These are phyloP conservation scores for Trogon melanurus DNA, from an alignment of 2,113 vertebrate genomes.

Conservation along the genomic window DNA sequence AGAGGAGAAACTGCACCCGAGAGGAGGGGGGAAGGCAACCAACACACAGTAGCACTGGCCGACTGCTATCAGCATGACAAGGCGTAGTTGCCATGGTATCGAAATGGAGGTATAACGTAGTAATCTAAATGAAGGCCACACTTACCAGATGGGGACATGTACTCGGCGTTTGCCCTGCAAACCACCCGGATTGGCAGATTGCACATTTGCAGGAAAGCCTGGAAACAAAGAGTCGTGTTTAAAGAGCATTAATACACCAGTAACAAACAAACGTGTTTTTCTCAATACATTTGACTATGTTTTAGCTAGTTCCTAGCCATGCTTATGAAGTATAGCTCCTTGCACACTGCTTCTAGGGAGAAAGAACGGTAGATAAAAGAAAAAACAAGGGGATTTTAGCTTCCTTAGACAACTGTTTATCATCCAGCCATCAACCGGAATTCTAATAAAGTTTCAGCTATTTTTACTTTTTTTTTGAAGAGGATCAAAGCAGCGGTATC, in stretches of 20 bases:
- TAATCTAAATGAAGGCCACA: conserved; percentile 70
- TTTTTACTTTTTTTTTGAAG: not conserved
- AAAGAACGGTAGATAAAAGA: not conserved
- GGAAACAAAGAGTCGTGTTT: conserved; percentile 68
- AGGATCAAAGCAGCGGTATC: not conserved
- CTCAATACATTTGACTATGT: not conserved
- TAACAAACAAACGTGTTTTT: not conserved
- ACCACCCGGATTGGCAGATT: conserved; percentile 85
- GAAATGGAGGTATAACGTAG: conserved; percentile 45
- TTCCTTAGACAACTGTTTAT: not conserved
- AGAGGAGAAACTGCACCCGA: not conserved
- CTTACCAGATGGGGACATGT: conserved; percentile 93
- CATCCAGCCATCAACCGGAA: not conserved
- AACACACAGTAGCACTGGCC: not conserved
- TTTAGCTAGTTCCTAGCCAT: not conserved
- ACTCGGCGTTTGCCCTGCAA: conserved; percentile 86
- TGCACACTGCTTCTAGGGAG: not conserved
- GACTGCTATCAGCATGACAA: conserved; percentile 54
- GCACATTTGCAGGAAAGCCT: conserved; percentile 89
- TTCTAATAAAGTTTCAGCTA: not conserved
- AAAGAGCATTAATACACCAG: conserved; percentile 27
- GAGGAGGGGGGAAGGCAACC: conserved; percentile 26
- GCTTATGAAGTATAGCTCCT: rapidly evolving
- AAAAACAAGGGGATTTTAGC: not conserved
- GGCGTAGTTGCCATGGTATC: conserved; percentile 78